Conservation (phyloP, 64 coral and sea anemone species). For the Actinia equina region DNA sequence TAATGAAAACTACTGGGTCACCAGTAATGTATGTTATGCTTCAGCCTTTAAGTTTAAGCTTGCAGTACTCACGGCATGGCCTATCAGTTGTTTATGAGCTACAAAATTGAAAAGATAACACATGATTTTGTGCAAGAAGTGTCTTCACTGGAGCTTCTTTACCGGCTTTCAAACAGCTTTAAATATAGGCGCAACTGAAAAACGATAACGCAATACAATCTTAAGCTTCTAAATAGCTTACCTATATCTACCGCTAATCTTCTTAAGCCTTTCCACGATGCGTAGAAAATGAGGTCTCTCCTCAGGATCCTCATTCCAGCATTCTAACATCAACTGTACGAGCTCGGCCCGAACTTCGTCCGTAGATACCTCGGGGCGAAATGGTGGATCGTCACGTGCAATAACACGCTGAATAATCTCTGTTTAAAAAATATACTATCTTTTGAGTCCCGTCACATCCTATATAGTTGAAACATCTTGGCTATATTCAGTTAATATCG, state of each 20-base stretch:
- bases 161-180: not conserved
- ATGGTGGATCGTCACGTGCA: constrained; percentile 55
- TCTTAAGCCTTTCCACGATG: constrained; percentile 65
- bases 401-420: constrained; percentile 72
- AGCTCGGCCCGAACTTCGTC: constrained; percentile 30
- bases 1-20: too few species aligned
- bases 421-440: constrained; percentile 11
- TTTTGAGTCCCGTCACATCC: not conserved
- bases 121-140: too few species aligned
- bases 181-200: too few species aligned
- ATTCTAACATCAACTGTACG: constrained; percentile 62
- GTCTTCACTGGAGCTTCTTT: too few species aligned
- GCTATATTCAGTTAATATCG: too few species aligned
- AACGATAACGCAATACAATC: not conserved
- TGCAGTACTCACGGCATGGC: too few species aligned
- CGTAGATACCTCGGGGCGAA: constrained; percentile 44
- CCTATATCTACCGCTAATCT: constrained; percentile 64
- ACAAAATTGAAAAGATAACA: too few species aligned
- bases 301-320: constrained; percentile 72
- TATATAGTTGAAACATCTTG: too few species aligned
- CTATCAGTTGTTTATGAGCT: too few species aligned
- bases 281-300: constrained; percentile 67
- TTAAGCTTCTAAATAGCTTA: not conserved
- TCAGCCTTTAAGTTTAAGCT: too few species aligned
- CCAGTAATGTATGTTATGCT: too few species aligned